phyloP scores from a whole-genome alignment of 2,797 vertebrate species.

The Holocentrus rufus region DNA sequence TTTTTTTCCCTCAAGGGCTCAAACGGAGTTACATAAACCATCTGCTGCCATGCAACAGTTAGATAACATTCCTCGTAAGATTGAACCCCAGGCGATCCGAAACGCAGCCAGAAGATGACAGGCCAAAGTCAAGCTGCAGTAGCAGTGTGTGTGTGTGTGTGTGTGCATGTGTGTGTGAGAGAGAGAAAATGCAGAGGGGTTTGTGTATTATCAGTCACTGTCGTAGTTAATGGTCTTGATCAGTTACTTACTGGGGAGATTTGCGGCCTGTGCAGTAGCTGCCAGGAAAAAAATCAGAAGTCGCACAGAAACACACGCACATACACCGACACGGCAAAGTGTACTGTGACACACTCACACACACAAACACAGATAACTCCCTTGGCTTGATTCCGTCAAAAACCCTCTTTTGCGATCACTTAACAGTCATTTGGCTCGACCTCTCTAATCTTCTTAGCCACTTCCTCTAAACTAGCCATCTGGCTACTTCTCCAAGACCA shows the following conservation, averaged over 20 bases:
- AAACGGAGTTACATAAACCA: slow-evolving; percentile 52
- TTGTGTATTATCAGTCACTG: slow-evolving; percentile 48
- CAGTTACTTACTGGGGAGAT: slow-evolving; percentile 41
- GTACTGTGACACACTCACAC: slow-evolving; percentile 15
- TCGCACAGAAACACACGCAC: slow-evolving; percentile 24
- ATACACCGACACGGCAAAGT: background rate
- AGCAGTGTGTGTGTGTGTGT: slow-evolving; percentile 31
- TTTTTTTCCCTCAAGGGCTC: slow-evolving; percentile 23
- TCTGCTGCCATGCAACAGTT: slow-evolving; percentile 60
- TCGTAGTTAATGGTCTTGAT: slow-evolving; percentile 53
- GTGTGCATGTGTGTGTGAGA: slow-evolving; percentile 27
- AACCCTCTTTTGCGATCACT: slow-evolving; percentile 44
- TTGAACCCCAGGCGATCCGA: slow-evolving; percentile 33
- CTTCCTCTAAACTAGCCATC: slow-evolving; percentile 50
- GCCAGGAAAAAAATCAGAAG: slow-evolving; percentile 61
- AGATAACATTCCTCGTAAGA: slow-evolving; percentile 60
- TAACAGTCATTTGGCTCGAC: slow-evolving; percentile 48
- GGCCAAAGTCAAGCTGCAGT: slow-evolving; percentile 45
- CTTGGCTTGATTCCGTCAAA: slow-evolving; percentile 19
- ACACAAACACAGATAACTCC: slow-evolving; percentile 18
- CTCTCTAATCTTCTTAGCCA: slow-evolving; percentile 28
- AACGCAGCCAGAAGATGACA: slow-evolving; percentile 39
- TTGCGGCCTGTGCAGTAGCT: slow-evolving; percentile 41
- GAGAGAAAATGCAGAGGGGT: slow-evolving; percentile 30
- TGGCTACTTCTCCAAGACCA: slow-evolving; percentile 43